Base-by-base conservation (phyloP, 2,888 invertebrate genomes). In the Lepidochitona cinerea region DNA sequence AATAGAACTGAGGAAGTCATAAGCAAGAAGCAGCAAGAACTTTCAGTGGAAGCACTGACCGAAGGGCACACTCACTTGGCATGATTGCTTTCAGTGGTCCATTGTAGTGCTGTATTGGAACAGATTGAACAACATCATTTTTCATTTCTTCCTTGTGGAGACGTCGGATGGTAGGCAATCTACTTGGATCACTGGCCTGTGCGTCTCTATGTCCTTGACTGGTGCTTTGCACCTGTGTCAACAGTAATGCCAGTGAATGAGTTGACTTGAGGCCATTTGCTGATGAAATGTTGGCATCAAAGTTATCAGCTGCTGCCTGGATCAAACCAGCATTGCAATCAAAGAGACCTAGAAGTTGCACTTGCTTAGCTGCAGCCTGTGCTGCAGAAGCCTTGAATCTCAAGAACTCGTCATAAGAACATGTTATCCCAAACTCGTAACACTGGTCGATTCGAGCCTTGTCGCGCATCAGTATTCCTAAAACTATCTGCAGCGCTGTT, bases 371-470 rank as follows among this genome's bases (percentile, higher is more conserved):
- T 14, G 72, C 71, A 49, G 72, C 79, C 29, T 41, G 65, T 29
- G 80, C 81, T n/a, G 79, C 76, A 2, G 81, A 82, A 29, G 52
- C 52, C 66, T 80, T 81, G 66, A 81, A 81, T 12, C 78, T 41
- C n/a, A 71, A 33, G n/a, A 80, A 59, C 73, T 81, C 81, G 73
- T 79, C 75, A 75, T 80, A 79, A 0, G 71, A 69, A 37, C 73
- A 79, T 3, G 81, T 76, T 2, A 81, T 72, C 33, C 78, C 71
- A 54, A 53, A 14, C 36, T 53, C 35, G 26, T 32, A 18, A 53
- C 29, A 12, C 32, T 54, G 33, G 33, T 64, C 12, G 4, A 64
- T 26, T 1, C n/a, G 14, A 14, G 14, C 29, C 33, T 64, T 64
- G 2, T 74, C 66, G 12, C 49, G 18, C 37, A 64, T 66, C 64